Base-by-base conservation (phyloP, 2,797 vertebrate genomes). In the Microtus obscurus region DNA sequence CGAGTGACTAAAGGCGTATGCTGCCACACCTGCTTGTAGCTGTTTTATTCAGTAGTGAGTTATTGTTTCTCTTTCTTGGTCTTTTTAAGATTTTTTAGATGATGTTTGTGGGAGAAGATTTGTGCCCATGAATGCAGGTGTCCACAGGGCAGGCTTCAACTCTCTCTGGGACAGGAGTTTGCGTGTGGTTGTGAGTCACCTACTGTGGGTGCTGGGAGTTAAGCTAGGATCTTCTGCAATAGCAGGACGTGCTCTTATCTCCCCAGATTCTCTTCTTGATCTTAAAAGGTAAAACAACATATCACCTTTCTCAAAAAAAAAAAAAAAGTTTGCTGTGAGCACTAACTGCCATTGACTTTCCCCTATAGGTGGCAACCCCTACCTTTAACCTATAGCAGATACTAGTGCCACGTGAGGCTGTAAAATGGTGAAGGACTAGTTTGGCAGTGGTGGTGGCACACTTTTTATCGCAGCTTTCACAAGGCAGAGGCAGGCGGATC, bases 211-310 rank as follows among this genome's bases (percentile, higher is more conserved):
- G 27, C 27, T 82, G 37, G n/a, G 59, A 63, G 51, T 67, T 48
- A 85, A 67, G 34, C 29, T 48, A 43, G 61, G 43, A 21, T 48
- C 31, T 67, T 65, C 63, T 67, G 43, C 19, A 63, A 16, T 23
- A 85, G 63, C 43, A 67, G 61, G 12, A 10, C 29, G 13, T 67
- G 61, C 31, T 67, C 31, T 48, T 67, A 67, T 85, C 63, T 34
- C 65, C 14, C 29, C 61, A 48, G 17, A 12, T 19, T 67, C 43
- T 85, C 19, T 67, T 67, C 31, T 85, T 85, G 31, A 85, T 65
- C 92, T 83, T 92, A 81, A 91, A 90, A 93, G 78, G 21, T n/a
- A 61, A 89, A 85, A 91, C 40, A 77, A 23, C 29, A 48, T 21
- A 65, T 40, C 40, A 40, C 40, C 40, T 40, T 40, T 40, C 40